Conservation (phyloP, 2,888 invertebrate genomes). For the Microdon myrmicae region DNA sequence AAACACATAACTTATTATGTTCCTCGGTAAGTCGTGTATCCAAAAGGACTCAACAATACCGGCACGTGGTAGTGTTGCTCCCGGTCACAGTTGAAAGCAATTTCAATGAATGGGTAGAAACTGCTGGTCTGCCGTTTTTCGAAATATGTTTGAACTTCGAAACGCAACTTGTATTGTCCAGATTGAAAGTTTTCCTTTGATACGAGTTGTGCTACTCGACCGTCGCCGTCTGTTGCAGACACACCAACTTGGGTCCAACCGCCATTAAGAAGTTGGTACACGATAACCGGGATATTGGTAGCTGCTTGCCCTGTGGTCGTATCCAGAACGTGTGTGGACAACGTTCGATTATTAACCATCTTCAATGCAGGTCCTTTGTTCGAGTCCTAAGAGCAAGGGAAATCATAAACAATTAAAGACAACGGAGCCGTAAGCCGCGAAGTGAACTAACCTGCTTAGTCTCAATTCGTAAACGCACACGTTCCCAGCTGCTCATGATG, state of each 20-base stretch:
- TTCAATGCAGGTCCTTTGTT: conserved; percentile 9
- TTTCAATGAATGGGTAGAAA: conserved; percentile 82
- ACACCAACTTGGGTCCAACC: conserved; percentile 77
- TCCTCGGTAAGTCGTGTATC: conserved; percentile 82
- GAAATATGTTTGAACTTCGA: conserved; percentile 79
- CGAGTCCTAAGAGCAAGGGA: background rate
- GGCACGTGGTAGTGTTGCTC: conserved; percentile 81
- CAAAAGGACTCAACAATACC: conserved; percentile 78
- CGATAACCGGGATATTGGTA: conserved; percentile 73
- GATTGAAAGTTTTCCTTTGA: conserved; percentile 71
- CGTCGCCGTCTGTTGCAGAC: conserved; percentile 73
- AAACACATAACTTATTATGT: conserved; percentile 66
- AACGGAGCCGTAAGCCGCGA: background rate
- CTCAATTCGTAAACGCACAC: conserved; percentile 56
- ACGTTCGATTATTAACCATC: conserved; percentile 67
- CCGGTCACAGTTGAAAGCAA: conserved; percentile 75
- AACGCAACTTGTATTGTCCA: conserved; percentile 80
- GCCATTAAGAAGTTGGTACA: conserved; percentile 70
- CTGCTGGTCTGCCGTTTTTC: conserved; percentile 71
- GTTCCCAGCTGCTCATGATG: conserved; percentile 57
- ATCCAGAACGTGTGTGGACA: conserved; percentile 82
- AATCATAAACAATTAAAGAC: background rate
- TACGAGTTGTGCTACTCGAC: conserved; percentile 74
- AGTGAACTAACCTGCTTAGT: conserved; percentile 53
- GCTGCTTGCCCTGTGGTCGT: conserved; percentile 77